Base-by-base conservation (phyloP, 2,888 invertebrate species). In the Ommatoiulus sabulosus region DNA sequence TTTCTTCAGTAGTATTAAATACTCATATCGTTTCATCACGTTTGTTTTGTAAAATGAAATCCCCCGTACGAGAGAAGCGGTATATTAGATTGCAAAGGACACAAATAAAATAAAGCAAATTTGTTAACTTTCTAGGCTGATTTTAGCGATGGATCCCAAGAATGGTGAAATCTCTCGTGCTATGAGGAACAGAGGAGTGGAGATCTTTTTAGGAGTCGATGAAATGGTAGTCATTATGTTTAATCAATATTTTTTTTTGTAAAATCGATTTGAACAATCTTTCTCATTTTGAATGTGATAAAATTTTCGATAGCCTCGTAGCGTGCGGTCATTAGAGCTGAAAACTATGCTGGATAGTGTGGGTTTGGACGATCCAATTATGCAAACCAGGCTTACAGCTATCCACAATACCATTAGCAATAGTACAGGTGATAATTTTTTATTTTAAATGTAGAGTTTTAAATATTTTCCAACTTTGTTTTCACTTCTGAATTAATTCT, bases 161-260 rank as follows among this genome's bases (percentile, higher is more conserved):
- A 96, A 97, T 93, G 99, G 99, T 0, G 98, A 98, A 93, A 96
- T 99, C 90, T 99, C 99, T 0, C 95, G 97, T 91, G 99, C 99
- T 0, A 99, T 99, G 99, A 95, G 99, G 89, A 99, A 99, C 93
- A 95, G 99, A 91, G 98, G 99, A 3, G 95, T 99, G 0, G 99
- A 99, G 94, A 96, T 99, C 91, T 96, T 93, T 92, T 92, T 96
- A 89, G 92, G 93, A 24, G 90, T 89, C 17, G 89, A 91, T 48
- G 63, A 72, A 63, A 88, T 72, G 44, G 88, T 84, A 80, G 24
- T 7, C 8, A 86, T 44, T 15, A 35, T 3, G 10, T 89, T 90
- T 88, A 87, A 90, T 35, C 63, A 17, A 63, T 7, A 57, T 43
- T 89, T 84, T 46, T 48, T n/a, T 86, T n/a, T 72, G 10, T 8